Base-by-base conservation (phyloP, 2,113 vertebrate genomes). In the Passer montanus region DNA sequence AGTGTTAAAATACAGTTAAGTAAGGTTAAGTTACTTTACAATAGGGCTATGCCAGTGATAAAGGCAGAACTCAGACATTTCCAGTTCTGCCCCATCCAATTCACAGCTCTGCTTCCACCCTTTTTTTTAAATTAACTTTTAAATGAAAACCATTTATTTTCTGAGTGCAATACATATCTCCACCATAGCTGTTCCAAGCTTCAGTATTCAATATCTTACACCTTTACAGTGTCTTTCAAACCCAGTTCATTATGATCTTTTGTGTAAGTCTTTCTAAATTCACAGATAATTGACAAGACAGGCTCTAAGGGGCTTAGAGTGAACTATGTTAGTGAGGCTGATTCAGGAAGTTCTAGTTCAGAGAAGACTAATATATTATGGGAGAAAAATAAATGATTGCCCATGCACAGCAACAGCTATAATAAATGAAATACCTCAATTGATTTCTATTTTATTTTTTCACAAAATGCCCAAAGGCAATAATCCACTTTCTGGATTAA, bases 401-500 rank as follows among this genome's bases (percentile, higher is more conserved):
- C 62, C 87, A 49, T 84, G 84, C 82, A 70, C 63, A 77, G 52
- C 58, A 79, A 39, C 69, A 84, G 73, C 82, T 85, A 70, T 89
- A 84, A 74, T 84, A 89, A 88, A 94, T 82, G 20, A 89, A 97
- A 91, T 90, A 89, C 15, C 43, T 90, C 53, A 7, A 37, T 80
- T 95, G 69, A 91, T 87, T 95, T 93, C 60, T 69, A 6, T 94
- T 93, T 90, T 93, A 15, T 91, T 95, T 88, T 94, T 89, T 49
- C 27, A 82, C 39, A 72, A 64, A 94, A 94, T 94, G 47, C 82
- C 89, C 76, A 80, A 94, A 90, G 93, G 89, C 73, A 93, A 79
- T 88, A 93, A 88, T 92, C 72, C 73, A 70, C 84, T 94, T 88
- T 80, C 74, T 93, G 62, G 87, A 95, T 96, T 97, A 97, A 97